A percentile compares a stretch with the other conserved stretches of the same genome.
These are phyloP conservation scores for Recurvirostra avosetta DNA, from an alignment of 2,113 vertebrate genomes.

Conservation along the genomic window DNA sequence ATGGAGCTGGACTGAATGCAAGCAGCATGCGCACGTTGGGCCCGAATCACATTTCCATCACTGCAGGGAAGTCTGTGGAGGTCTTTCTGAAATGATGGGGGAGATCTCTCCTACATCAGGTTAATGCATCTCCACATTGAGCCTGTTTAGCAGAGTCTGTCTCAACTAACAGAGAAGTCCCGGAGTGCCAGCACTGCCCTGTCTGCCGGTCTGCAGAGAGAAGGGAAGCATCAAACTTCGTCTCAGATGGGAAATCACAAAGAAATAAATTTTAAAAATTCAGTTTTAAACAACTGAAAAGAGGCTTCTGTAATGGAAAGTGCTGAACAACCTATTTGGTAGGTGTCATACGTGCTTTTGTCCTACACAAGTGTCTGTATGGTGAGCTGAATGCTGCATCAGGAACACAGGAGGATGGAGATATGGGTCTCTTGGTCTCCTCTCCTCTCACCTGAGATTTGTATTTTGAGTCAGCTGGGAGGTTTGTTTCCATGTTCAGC, in stretches of 20 bases:
- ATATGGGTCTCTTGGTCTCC: background rate
- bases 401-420: background rate
- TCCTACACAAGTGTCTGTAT: background rate
- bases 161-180: background rate
- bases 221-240: background rate
- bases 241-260: background rate
- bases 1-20: background rate
- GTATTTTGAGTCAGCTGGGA: background rate
- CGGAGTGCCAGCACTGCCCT: background rate
- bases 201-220: background rate
- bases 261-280: background rate
- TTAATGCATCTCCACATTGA: background rate
- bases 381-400: background rate
- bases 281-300: background rate
- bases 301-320: background rate
- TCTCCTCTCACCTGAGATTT: background rate
- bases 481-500: background rate
- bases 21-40: fast-evolving
- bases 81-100: background rate
- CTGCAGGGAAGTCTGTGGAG: background rate
- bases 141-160: fast-evolving
- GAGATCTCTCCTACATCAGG: background rate
- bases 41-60: background rate
- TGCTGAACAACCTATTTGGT: background rate
- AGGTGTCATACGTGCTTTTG: background rate